phyloP scores from a whole-genome alignment of 1,140 invertebrate genomes.

The Berghia stephanieae region DNA sequence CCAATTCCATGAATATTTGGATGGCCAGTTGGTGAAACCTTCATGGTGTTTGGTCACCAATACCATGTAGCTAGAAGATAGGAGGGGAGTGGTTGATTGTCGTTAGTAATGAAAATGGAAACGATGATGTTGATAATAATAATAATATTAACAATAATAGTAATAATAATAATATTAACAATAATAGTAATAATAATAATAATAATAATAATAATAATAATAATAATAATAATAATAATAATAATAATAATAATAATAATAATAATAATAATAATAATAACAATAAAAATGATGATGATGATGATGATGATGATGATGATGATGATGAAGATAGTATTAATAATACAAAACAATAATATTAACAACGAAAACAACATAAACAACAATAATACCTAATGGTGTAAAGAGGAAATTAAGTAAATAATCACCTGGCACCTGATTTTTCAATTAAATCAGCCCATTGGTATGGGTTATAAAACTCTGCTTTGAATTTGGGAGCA shows the following conservation, averaged over 20 bases:
- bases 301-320: neutral
- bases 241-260: neutral
- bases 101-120: no score
- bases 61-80: conserved; percentile 11
- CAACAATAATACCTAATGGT: neutral
- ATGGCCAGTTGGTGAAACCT: conserved; percentile 62
- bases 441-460: conserved; percentile 44
- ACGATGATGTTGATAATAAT: no score
- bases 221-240: no score
- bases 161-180: no score
- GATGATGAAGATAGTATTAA: neutral
- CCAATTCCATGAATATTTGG: conserved; percentile 61
- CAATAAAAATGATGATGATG: neutral
- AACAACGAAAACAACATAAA: neutral
- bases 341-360: neutral
- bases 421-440: conserved; percentile 42
- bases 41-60: conserved; percentile 61
- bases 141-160: no score
- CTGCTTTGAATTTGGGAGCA: conserved; percentile 44
- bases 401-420: neutral
- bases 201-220: no score
- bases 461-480: conserved; percentile 41
- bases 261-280: neutral
- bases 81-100: no score
- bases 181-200: neutral